Percentiles rank a stretch among this genome's conserved stretches.
Conservation (phyloP, 2,888 invertebrate genomes). For the Andrena flavipes region DNA sequence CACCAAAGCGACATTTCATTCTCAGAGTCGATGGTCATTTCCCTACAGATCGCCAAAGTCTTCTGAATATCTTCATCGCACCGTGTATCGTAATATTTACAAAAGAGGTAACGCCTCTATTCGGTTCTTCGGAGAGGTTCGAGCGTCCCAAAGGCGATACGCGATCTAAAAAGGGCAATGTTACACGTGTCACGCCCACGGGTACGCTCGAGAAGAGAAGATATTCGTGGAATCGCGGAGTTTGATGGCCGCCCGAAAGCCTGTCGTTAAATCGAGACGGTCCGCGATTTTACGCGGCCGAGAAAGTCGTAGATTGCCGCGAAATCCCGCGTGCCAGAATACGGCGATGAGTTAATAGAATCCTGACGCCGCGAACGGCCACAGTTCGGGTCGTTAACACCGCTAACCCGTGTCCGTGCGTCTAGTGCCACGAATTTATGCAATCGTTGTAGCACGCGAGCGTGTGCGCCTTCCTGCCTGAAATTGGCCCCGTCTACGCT, state of each 20-base stretch:
- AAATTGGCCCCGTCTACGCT: slow-evolving; percentile 11
- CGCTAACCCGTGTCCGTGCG: slow-evolving; percentile 50
- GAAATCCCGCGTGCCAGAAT: slow-evolving; percentile 33
- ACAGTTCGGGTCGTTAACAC: slow-evolving; percentile 57
- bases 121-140: too few relatives aligned
- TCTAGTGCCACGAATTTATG: slow-evolving; percentile 47
- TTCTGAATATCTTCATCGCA: too few relatives aligned
- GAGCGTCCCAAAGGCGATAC: too few relatives aligned
- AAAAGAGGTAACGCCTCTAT: too few relatives aligned
- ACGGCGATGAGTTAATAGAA: slow-evolving; percentile 53
- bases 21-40: too few relatives aligned
- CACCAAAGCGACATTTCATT: too few relatives aligned
- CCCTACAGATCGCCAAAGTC: too few relatives aligned
- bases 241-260: background rate
- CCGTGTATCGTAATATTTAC: too few relatives aligned
- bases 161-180: background rate
- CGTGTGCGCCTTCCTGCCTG: background rate
- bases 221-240: background rate
- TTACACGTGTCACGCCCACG: background rate
- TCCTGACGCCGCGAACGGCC: slow-evolving; percentile 47
- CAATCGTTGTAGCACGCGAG: slow-evolving; percentile 44
- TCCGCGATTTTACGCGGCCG: slow-evolving; percentile 29
- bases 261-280: slow-evolving; percentile 17
- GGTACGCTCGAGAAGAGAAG: background rate
- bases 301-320: slow-evolving; percentile 29